These are phyloP conservation scores for Pangasianodon gigas DNA, from an alignment of 2,113 vertebrate genomes.

Conservation along the genomic window DNA sequence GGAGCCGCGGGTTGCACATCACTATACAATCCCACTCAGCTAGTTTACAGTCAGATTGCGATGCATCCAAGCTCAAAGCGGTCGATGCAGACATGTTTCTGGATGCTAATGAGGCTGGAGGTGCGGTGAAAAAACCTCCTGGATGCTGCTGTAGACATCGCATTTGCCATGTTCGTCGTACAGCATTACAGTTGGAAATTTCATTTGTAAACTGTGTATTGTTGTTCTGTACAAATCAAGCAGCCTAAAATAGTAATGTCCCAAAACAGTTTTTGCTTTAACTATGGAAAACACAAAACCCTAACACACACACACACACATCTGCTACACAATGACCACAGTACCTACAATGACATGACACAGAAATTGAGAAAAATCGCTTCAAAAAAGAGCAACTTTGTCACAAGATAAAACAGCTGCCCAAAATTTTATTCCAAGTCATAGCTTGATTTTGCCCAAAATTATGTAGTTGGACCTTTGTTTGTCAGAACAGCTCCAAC, in stretches of 20 bases:
- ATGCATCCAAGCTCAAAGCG: too few species aligned
- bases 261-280: neutral
- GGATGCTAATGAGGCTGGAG: neutral
- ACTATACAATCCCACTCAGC: neutral
- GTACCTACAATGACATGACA: neutral
- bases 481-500: neutral
- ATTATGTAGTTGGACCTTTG: neutral
- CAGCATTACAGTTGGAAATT: neutral
- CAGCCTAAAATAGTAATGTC: neutral
- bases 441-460: neutral
- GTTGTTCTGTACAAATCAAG: neutral
- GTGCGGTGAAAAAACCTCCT: neutral
- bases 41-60: too few species aligned
- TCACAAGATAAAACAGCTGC: neutral
- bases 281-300: too few species aligned
- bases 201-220: neutral
- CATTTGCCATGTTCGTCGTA: neutral
- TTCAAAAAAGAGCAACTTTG: neutral
- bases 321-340: neutral
- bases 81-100: neutral
- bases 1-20: neutral
- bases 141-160: neutral
- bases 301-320: neutral
- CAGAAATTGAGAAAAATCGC: neutral
- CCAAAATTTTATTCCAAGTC: neutral